Percentiles rank a stretch among this genome's conserved stretches.
Conservation (phyloP, 2,888 invertebrate genomes). For the Globia sparganii region DNA sequence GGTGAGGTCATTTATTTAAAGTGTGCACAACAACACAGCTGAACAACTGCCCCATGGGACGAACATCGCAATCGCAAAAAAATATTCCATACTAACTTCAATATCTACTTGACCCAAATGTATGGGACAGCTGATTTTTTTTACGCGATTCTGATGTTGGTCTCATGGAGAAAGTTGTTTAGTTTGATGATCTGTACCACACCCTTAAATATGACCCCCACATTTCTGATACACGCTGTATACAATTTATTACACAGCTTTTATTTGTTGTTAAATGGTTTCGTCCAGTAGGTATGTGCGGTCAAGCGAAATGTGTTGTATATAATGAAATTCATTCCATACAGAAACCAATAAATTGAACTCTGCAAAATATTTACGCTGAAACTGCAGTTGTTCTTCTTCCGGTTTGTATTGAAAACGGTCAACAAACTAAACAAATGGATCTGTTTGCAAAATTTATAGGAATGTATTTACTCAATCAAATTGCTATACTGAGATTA, state of each 20-base stretch:
- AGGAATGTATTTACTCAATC: conserved; percentile 8
- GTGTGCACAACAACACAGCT: too few species aligned
- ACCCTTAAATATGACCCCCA: neutral
- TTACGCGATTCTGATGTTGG: neutral
- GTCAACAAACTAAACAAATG: conserved; percentile 32
- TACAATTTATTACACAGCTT: neutral
- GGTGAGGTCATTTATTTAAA: neutral
- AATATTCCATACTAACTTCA: too few species aligned
- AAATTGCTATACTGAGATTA: too few species aligned
- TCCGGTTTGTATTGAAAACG: conserved; percentile 27
- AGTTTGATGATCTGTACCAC: neutral
- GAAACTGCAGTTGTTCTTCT: conserved; percentile 17
- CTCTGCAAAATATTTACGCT: conserved; percentile 35
- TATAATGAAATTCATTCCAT: conserved; percentile 3
- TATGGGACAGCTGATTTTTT: neutral
- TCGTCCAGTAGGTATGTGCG: neutral
- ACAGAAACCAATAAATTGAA: conserved; percentile 17
- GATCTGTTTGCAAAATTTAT: conserved; percentile 19
- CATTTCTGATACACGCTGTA: neutral
- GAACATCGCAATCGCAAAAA: too few species aligned
- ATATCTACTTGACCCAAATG: too few species aligned
- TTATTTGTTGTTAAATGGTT: neutral
- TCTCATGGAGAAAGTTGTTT: neutral
- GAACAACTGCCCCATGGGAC: too few species aligned
- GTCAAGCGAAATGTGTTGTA: neutral